These are phyloP conservation scores for Pagetopsis macropterus DNA, from an alignment of 2,797 vertebrate species.

Conservation along the genomic window DNA sequence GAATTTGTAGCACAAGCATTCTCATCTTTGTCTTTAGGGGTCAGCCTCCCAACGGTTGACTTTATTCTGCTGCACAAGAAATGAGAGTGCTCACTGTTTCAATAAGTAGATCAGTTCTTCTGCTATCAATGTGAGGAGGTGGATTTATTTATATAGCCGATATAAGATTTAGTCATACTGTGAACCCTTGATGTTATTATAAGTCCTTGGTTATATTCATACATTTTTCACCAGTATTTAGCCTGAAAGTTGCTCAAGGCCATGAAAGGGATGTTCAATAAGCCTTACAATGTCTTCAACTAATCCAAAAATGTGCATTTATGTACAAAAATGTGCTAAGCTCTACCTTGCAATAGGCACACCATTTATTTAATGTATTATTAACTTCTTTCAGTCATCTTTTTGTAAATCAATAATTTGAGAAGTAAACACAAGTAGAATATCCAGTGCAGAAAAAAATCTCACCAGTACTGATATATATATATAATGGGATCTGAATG, in stretches of 20 bases:
- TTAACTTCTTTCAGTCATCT: not conserved
- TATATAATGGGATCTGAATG: not conserved
- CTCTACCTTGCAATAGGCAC: not conserved
- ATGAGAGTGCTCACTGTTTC: not conserved
- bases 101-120: slow-evolving; percentile 2
- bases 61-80: slow-evolving; percentile 17
- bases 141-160: not conserved
- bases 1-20: slow-evolving; percentile 10
- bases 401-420: not conserved
- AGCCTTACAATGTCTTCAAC: not conserved
- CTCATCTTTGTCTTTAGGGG: slow-evolving; percentile 26
- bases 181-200: not conserved
- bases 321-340: not conserved
- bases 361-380: not conserved
- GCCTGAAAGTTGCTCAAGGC: not conserved
- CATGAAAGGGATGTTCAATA: not conserved
- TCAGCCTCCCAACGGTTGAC: slow-evolving; percentile 1
- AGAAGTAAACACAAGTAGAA: slow-evolving; percentile 2
- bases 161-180: not conserved
- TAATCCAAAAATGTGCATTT: not conserved
- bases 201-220: not conserved
- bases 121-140: not conserved
- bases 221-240: not conserved
- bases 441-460: slow-evolving; percentile 18
- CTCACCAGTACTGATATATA: not conserved